phyloP scores from a whole-genome alignment of 2,888 invertebrate genomes.

The Scaeva pyrastri region DNA sequence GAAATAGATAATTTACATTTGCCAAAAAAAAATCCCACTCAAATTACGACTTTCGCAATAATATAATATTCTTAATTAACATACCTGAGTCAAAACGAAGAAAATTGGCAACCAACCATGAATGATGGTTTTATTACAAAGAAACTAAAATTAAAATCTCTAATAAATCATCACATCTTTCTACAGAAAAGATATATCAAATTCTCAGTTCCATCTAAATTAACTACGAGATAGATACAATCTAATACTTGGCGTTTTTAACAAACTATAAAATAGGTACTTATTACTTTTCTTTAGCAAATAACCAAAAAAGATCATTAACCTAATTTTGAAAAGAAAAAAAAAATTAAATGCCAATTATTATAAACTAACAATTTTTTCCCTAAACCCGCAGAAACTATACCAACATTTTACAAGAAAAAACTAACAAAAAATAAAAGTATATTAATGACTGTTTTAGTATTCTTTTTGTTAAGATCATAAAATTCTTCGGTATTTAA shows the following conservation, averaged over 20 bases:
- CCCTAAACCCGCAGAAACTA: neutral
- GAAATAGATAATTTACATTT: too few relatives aligned
- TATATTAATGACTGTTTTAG: constrained; percentile 37
- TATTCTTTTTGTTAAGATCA: constrained; percentile 32
- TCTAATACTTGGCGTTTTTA: too few relatives aligned
- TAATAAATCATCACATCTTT: neutral
- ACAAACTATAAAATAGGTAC: neutral
- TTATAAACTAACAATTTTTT: neutral
- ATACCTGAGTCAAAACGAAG: too few relatives aligned
- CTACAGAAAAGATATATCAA: neutral
- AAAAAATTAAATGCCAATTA: constrained; percentile 14
- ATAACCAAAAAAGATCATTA: neutral
- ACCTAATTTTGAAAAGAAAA: neutral
- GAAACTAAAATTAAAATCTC: neutral
- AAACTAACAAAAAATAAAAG: neutral
- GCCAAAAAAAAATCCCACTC: neutral
- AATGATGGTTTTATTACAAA: constrained; percentile 5
- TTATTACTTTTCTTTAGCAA: neutral
- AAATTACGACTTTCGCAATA: neutral
- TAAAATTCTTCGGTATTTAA: constrained; percentile 58
- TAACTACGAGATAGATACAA: too few relatives aligned
- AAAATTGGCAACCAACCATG: constrained; percentile 10
- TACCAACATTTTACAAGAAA: neutral
- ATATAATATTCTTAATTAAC: neutral
- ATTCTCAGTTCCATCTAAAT: neutral